A percentile compares a stretch with the other conserved stretches of the same genome.
Evolutionary conservation across 2,888 invertebrate species (phyloP).

Genomic region (Euclidia mi): DNA sequence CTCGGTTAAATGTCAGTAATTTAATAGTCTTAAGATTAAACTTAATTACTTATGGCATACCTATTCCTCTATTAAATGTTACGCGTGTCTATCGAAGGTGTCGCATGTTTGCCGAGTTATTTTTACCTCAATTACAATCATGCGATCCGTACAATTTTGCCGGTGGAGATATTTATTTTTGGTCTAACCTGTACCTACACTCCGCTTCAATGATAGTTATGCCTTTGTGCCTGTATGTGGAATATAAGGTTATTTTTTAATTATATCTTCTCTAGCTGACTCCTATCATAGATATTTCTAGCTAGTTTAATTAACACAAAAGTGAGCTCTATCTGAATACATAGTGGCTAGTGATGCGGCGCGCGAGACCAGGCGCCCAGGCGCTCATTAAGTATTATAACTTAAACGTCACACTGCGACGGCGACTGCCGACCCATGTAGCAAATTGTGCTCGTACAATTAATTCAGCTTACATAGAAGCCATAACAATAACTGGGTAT

Average conservation of each 20-base stretch:
- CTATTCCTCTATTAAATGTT: no score
- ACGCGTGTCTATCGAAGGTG: no score
- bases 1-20: no score
- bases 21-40: no score
- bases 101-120: no score
- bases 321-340: slow-evolving; percentile 46
- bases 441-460: slow-evolving; percentile 71
- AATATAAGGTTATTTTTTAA: slow-evolving; percentile 15
- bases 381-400: slow-evolving; percentile 65
- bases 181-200: no score
- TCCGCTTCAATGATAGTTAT: no score
- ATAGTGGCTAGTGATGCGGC: slow-evolving; percentile 44
- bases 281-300: slow-evolving; percentile 31
- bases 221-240: no score
- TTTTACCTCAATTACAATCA: no score
- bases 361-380: slow-evolving; percentile 35
- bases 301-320: slow-evolving; percentile 42
- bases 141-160: no score
- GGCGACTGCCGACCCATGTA: slow-evolving; percentile 62
- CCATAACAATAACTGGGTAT: slow-evolving; percentile 76
- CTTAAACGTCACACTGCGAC: slow-evolving; percentile 66
- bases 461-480: slow-evolving; percentile 73
- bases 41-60: no score
- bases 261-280: slow-evolving; percentile 9
- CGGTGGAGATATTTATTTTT: no score